These are phyloP conservation scores for Chionis minor DNA, from an alignment of 2,113 vertebrate genomes.

Conservation along the genomic window DNA sequence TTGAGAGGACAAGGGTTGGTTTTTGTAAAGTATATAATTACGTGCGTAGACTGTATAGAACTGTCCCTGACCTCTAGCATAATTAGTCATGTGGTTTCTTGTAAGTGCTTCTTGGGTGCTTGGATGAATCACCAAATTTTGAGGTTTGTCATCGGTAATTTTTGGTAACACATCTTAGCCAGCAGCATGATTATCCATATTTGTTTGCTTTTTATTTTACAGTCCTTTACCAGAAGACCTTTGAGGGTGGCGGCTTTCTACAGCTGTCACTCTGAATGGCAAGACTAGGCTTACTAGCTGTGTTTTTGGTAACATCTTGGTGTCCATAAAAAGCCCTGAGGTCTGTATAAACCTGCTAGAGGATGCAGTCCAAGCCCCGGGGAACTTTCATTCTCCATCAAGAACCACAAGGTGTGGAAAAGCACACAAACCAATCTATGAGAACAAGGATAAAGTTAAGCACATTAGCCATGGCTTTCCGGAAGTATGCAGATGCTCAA, in stretches of 20 bases:
- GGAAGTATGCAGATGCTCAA: background rate
- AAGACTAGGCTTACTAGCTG: background rate
- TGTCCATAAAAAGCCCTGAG: rapidly evolving
- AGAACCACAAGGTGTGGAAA: background rate
- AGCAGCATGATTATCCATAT: background rate
- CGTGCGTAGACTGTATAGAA: background rate
- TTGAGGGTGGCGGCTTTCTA: background rate
- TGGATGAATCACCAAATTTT: background rate
- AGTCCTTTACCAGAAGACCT: background rate
- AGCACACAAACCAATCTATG: background rate
- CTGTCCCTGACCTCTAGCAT: slow-evolving; percentile 1
- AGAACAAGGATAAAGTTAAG: background rate
- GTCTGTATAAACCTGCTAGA: background rate
- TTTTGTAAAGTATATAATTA: background rate
- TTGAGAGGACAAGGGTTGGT: background rate
- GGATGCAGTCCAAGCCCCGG: background rate
- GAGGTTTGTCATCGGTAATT: background rate
- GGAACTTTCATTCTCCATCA: background rate
- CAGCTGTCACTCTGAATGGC: background rate
- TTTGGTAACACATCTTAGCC: slow-evolving; percentile 7
- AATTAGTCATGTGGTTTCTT: slow-evolving; percentile 10
- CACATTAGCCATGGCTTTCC: background rate
- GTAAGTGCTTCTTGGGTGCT: background rate
- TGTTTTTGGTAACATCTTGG: background rate
- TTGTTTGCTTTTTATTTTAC: slow-evolving; percentile 10